Evolutionary conservation across 2,113 vertebrate genomes (phyloP), one percentile per base, ranked within the genome.

Genomic region (Antidorcas marsupialis): DNA sequence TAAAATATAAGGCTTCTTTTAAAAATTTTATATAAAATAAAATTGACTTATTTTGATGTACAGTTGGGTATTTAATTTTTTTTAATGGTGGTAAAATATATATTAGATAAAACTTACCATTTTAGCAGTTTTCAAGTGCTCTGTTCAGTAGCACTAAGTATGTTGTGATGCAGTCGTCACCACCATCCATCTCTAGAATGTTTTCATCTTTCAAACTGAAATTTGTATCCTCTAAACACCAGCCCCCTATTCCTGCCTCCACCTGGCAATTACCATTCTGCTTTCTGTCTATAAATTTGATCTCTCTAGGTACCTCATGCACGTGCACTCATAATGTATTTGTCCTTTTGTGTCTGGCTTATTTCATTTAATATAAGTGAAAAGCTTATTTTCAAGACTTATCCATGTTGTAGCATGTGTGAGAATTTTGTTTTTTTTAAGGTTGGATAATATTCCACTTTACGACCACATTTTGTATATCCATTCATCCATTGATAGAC

Each of bases 351-450:
- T 87, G 39, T 87, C 76, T 97, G 60, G 16, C 5, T 81, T 86
- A 74, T 93, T 92, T 97, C 52, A 92, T 25, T 89, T 97, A 94
- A 36, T 10, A 12, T 71, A 50, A 30, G 12, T 76, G 23, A 76
- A 43, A 43, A 39, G 2, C 23, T 43, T 83, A 39, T 88, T 39
- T 52, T 83, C 53, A 53, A 21, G 33, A 15, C 82, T 88, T 52
- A 88, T 92, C 60, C 13, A 71, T 89, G 19, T 53, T 60, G 43
- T 88, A 88, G 23, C 23, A 25, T 39, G 30, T 83, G 55, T 92
- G 57, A 89, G 36, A 82, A 83, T 96, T 94, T 97, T 36, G 74
- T 92, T 90, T 33, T 27, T 83, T 89, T 74, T 88, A 83, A 78
- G 33, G 8, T 17, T 89, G 85, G 50, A 76, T 94, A 57, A 82